Percentiles rank a stretch among this genome's conserved stretches.
Evolutionary conservation across 2,113 vertebrate genomes (phyloP).

Genomic region (Daboia siamensis): DNA sequence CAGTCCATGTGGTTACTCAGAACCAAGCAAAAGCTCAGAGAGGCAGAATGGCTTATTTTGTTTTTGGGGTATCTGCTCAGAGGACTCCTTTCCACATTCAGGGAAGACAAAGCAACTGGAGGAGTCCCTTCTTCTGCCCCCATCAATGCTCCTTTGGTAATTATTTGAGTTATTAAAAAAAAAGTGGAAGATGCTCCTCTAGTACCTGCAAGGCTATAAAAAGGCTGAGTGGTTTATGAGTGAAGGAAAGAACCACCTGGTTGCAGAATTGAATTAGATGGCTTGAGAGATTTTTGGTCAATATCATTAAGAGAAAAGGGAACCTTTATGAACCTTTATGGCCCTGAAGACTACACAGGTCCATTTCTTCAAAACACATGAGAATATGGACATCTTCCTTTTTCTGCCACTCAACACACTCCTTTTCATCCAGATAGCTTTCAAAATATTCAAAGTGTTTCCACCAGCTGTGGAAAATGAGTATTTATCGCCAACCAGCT

Average conservation of each 20-base stretch:
- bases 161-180: neutral
- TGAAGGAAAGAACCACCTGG: too few relatives aligned
- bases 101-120: neutral
- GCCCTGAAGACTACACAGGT: neutral
- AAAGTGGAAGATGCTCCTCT: neutral
- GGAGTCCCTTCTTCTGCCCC: neutral
- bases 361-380: neutral
- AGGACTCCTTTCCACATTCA: neutral
- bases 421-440: neutral
- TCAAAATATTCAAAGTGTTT: neutral
- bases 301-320: neutral
- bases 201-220: neutral
- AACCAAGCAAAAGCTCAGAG: neutral
- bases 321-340: neutral
- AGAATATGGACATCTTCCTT: neutral
- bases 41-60: accelerated
- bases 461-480: neutral
- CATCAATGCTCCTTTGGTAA: neutral
- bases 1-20: neutral
- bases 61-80: neutral
- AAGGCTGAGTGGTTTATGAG: too few relatives aligned
- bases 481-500: neutral
- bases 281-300: neutral
- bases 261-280: neutral
- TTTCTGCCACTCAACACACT: neutral